Conservation (phyloP, 2,888 invertebrate genomes). For the Baccha elongata region DNA sequence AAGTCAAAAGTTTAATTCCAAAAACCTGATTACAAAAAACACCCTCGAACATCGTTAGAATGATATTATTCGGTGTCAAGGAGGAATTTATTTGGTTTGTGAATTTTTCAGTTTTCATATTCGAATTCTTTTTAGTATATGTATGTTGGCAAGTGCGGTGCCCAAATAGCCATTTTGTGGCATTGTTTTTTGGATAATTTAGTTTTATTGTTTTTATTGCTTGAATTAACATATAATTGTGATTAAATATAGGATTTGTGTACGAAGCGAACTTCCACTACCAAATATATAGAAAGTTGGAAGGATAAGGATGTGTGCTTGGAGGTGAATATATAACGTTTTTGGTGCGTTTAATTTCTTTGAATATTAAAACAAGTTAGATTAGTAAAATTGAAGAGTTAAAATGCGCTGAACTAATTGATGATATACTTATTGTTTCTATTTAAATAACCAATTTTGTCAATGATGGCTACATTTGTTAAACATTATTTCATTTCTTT, state of each 20-base stretch:
- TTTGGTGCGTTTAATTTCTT: no score
- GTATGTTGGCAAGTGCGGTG: conserved; percentile 2
- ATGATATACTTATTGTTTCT: no score
- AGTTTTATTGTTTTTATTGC: conserved; percentile 65
- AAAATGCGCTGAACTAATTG: no score
- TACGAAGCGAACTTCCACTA: background rate
- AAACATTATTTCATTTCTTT: no score
- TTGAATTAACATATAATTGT: conserved; percentile 55
- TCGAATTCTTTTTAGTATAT: conserved; percentile 50
- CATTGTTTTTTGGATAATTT: conserved; percentile 52
- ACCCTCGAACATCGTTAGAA: conserved; percentile 23
- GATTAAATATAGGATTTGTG: conserved; percentile 32
- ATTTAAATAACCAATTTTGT: no score
- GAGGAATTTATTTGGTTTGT: conserved; percentile 63
- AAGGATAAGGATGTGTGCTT: no score
- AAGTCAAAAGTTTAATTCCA: conserved; percentile 51
- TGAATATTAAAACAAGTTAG: no score
- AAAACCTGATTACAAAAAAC: conserved; percentile 19
- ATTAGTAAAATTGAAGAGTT: no score
- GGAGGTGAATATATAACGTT: no score
- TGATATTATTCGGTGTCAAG: conserved; percentile 62
- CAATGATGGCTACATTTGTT: no score
- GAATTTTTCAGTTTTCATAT: conserved; percentile 60
- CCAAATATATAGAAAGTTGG: no score
- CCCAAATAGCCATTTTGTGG: conserved; percentile 54